Evolutionary conservation across 2,113 vertebrate genomes (phyloP).

Genomic region (Ginglymostoma cirratum): DNA sequence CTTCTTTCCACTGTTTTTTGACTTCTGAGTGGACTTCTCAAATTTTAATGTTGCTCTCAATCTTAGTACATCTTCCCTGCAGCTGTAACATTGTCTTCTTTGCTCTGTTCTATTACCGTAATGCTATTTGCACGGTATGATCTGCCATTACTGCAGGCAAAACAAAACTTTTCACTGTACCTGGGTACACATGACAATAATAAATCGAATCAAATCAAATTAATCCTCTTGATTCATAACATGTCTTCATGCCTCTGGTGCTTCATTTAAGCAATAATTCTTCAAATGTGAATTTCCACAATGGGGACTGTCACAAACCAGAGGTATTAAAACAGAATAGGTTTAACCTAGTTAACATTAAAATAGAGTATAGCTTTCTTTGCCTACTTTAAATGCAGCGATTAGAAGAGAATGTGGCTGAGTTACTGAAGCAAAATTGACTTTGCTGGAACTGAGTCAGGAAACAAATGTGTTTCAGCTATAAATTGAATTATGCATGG

Average conservation of each 20-base stretch:
- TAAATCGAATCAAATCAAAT: no score
- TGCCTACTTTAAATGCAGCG: no score
- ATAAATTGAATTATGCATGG: not conserved
- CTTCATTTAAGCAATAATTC: not conserved
- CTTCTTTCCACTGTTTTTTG: no score
- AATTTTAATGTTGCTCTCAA: no score
- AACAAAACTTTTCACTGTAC: no score
- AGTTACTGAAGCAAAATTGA: not conserved
- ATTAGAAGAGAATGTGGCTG: not conserved
- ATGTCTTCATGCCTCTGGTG: not conserved
- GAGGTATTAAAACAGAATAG: not conserved
- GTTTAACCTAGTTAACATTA: not conserved
- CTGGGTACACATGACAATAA: no score
- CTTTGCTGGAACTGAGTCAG: not conserved
- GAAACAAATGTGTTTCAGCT: not conserved
- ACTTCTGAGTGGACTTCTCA: no score
- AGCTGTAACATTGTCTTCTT: no score
- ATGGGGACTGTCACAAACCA: not conserved
- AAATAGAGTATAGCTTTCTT: not conserved
- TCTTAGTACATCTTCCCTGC: no score
- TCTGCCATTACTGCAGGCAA: no score
- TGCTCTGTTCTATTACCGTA: no score
- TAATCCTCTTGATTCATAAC: not conserved
- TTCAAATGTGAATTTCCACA: not conserved
- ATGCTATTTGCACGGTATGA: no score